These are phyloP conservation scores for Aphodius sticticus DNA, from an alignment of 2,888 invertebrate genomes.

Conservation along the genomic window DNA sequence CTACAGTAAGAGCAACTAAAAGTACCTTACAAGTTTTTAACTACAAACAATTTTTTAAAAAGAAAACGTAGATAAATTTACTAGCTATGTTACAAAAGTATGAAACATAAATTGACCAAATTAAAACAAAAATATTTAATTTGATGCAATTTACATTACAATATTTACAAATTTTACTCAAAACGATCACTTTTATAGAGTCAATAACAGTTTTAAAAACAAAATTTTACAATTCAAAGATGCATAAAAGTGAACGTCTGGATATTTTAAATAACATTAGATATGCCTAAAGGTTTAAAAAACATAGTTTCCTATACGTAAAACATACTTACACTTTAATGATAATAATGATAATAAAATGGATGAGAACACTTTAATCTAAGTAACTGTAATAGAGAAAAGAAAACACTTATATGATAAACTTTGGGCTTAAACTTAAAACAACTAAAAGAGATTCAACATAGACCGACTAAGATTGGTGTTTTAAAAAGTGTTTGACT, in stretches of 20 bases:
- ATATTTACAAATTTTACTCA: background rate
- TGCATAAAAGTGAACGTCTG: background rate
- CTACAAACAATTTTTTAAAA: slow-evolving; percentile 9
- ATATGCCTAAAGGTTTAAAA: background rate
- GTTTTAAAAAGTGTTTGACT: slow-evolving; percentile 22
- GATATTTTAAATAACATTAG: background rate
- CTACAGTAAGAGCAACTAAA: slow-evolving; percentile 14
- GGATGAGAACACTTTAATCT: slow-evolving; percentile 11
- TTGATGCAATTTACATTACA: background rate
- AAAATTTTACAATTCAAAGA: background rate
- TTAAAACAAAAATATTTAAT: background rate
- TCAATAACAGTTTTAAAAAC: background rate
- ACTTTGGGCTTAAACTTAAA: slow-evolving; percentile 39
- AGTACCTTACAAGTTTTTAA: background rate
- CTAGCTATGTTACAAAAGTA: slow-evolving; percentile 6
- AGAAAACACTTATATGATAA: slow-evolving; percentile 36
- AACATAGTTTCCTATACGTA: background rate
- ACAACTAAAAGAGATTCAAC: slow-evolving; percentile 24
- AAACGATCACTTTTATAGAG: background rate
- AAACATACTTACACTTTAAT: slow-evolving; percentile 9
- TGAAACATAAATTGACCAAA: background rate
- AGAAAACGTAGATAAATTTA: slow-evolving; percentile 15
- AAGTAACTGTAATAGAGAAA: slow-evolving; percentile 27
- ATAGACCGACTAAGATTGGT: slow-evolving; percentile 5
- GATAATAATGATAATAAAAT: slow-evolving; percentile 7